phyloP scores from a whole-genome alignment of 2,113 vertebrate genomes.

The Thomomys bottae region DNA sequence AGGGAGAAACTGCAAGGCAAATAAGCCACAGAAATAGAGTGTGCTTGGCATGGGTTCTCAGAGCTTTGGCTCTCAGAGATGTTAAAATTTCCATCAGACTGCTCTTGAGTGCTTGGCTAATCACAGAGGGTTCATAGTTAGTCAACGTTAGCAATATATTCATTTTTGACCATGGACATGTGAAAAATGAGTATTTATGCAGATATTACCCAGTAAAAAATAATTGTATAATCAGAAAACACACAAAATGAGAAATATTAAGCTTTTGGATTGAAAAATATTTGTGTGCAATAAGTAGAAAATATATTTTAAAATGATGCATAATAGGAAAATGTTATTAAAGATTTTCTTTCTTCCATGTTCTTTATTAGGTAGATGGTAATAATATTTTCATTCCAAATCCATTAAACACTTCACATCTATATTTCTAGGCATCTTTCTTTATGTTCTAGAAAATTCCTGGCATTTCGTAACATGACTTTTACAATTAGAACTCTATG shows the following conservation, averaged over 20 bases:
- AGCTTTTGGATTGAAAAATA: too few relatives aligned
- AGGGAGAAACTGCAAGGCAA: neutral
- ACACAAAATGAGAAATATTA: neutral
- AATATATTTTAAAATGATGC: constrained; percentile 5
- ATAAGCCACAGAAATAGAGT: neutral
- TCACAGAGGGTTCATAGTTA: neutral
- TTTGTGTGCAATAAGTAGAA: neutral
- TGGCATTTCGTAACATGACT: neutral
- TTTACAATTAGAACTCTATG: neutral
- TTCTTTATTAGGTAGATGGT: neutral
- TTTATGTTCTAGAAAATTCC: constrained; percentile 18
- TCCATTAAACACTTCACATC: constrained; percentile 20
- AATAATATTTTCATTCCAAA: neutral
- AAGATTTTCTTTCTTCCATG: neutral
- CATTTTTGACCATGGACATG: neutral
- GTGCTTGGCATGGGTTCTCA: neutral
- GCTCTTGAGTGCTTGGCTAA: neutral
- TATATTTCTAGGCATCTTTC: neutral
- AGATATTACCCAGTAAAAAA: neutral
- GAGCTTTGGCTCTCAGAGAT: neutral
- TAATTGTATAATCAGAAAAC: constrained; percentile 8
- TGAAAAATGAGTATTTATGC: neutral
- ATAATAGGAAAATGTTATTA: neutral
- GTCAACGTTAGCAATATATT: neutral
- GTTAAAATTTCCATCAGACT: neutral